Evolutionary conservation across 2,113 vertebrate species (phyloP), one percentile per base, ranked within the genome.

Genomic region (Sisor rabdophorus): DNA sequence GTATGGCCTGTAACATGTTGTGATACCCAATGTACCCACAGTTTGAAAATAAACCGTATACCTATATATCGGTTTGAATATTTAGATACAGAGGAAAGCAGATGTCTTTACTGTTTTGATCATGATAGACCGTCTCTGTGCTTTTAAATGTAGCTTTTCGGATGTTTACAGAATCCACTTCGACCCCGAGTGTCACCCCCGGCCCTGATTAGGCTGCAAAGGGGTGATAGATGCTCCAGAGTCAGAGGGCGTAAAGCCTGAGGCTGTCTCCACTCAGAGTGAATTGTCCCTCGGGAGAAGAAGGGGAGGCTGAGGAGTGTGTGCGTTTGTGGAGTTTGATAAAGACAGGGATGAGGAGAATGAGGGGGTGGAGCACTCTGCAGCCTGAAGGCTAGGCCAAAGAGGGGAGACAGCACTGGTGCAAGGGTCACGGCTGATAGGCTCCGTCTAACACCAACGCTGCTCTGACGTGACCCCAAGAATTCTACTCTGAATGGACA

Each of bases 321-420:
- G 87, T 88, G 83, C 84, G 77, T 60, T 40, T 67, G 22, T 67
- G 22, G 47, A 69, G 47, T 52, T 47, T 69, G 65, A 69, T 86
- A 87, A 87, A 84, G 84, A 86, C 82, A 89, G 36, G 84, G 84
- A 82, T 17, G 84, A 84, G 85, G 88, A 83, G 85, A 73, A 52
- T 22, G 72, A 54, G 28, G 75, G 73, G 40, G 56, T 79, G 65
- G 88, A 83, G 89, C 83, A n/a, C n/a, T n/a, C n/a, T 91, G 92
- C 93, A 78, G 77, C 77, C 93, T 89, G 65, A 85, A 93, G 91
- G 87, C 78, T 86, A 92, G 88, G 89, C 88, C 71, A 54, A 15
- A 85, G 76, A 89, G 91, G 92, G 89, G 92, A 91, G 92, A 94
- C 92, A 90, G 92, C 93, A 91, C 91, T 80, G 91, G 84, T 89